phyloP scores from a whole-genome alignment of 2,113 vertebrate genomes.

The Bubo scandiacus region DNA sequence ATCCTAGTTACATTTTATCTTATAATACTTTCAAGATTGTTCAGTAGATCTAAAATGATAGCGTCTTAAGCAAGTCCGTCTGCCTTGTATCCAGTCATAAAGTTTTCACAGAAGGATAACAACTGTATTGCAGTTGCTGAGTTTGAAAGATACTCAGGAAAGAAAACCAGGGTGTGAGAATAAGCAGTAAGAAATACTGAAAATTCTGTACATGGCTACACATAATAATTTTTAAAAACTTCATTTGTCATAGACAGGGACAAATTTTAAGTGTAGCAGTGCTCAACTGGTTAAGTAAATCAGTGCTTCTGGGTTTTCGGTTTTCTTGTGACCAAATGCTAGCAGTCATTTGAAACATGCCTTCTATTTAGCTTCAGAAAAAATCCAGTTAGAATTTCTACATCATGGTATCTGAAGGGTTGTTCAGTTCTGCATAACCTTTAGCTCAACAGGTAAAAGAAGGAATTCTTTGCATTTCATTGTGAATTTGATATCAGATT shows the following conservation, averaged over 20 bases:
- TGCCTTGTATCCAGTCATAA: background rate
- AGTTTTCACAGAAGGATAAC: background rate
- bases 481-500: background rate
- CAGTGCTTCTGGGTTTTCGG: background rate
- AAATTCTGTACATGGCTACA: background rate
- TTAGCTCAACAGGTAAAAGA: background rate
- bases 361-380: background rate
- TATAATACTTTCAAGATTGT: background rate
- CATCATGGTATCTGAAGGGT: background rate
- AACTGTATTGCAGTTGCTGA: background rate
- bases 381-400: background rate
- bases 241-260: background rate
- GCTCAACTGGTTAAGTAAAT: background rate
- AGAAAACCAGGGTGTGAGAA: background rate
- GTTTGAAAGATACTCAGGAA: background rate
- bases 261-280: background rate
- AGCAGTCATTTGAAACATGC: background rate
- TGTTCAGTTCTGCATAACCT: background rate
- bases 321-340: background rate
- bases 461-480: background rate
- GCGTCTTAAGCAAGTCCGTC: background rate
- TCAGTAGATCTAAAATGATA: background rate
- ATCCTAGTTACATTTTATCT: background rate
- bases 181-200: background rate
- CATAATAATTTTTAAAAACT: background rate